A percentile compares a stretch with the other conserved stretches of the same genome.
Conservation (phyloP, 1,140 invertebrate species). For the Trissolcus basalis region DNA sequence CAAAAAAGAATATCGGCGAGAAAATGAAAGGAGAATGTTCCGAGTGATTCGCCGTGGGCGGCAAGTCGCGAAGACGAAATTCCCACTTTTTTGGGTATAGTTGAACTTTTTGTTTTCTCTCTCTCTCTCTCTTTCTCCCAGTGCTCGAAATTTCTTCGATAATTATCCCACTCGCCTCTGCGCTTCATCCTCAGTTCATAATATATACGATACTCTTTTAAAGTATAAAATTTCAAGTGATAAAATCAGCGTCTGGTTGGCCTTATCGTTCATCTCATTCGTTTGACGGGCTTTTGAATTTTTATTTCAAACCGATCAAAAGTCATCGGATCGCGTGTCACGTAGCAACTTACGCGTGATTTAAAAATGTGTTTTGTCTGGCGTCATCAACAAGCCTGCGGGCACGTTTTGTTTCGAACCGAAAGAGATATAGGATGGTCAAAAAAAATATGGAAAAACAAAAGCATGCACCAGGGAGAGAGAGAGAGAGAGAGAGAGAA, state of each 20-base stretch:
- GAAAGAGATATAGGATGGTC: constrained; percentile 13
- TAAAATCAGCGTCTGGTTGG: no score
- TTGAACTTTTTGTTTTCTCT: no score
- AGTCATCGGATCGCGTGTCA: constrained; percentile 20
- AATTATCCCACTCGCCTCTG: no score
- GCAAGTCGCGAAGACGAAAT: constrained; percentile 54
- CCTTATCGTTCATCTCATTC: no score
- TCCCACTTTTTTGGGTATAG: neutral
- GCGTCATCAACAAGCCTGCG: constrained; percentile 42
- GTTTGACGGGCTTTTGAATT: no score
- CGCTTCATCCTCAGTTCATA: no score
- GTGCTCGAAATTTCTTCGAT: no score
- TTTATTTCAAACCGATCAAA: constrained; percentile 15
- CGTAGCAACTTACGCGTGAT: constrained; percentile 10
- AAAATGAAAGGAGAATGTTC: constrained; percentile 58
- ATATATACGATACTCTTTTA: no score
- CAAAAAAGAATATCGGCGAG: constrained; percentile 57
- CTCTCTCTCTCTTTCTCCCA: no score
- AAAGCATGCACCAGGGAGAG: neutral
- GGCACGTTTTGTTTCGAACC: constrained; percentile 3
- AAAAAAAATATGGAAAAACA: constrained; percentile 16
- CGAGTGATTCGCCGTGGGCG: constrained; percentile 39
- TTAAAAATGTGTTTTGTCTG: constrained; percentile 39
- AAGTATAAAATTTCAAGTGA: no score
- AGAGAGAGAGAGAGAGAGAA: no score